Percentiles rank a stretch among this genome's conserved stretches.
Conservation (phyloP, 2,888 invertebrate species). For the Theristus sp. region DNA sequence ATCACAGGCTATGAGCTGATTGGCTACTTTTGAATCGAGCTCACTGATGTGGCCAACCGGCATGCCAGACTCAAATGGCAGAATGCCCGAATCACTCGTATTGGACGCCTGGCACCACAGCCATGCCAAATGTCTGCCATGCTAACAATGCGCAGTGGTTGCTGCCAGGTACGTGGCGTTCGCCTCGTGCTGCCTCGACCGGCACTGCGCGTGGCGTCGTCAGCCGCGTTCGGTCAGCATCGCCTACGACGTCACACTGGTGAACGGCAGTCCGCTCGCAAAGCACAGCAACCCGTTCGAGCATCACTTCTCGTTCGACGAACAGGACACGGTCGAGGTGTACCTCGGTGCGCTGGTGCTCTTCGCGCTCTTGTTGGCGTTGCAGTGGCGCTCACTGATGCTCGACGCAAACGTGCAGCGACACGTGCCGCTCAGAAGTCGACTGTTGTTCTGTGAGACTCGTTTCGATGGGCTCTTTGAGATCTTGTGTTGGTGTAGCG, state of each 20-base stretch:
- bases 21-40: no score
- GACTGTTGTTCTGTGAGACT: no score
- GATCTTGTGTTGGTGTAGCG: background rate
- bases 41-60: no score
- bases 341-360: background rate
- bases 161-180: constrained; percentile 5
- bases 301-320: constrained; percentile 59
- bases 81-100: no score
- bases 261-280: constrained; percentile 78
- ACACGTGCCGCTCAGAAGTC: background rate
- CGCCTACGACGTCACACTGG: constrained; percentile 78
- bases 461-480: background rate
- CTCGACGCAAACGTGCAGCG: no score
- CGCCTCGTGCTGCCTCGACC: constrained; percentile 50
- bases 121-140: no score
- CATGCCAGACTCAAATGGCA: no score
- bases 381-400: background rate
- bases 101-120: no score
- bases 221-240: constrained; percentile 32
- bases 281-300: constrained; percentile 56
- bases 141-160: no score
- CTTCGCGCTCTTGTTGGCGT: background rate
- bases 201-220: constrained; percentile 60
- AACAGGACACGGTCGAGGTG: background rate
- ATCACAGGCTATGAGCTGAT: no score